Conservation (phyloP, 2,888 invertebrate genomes). For the Pheosia gnoma region DNA sequence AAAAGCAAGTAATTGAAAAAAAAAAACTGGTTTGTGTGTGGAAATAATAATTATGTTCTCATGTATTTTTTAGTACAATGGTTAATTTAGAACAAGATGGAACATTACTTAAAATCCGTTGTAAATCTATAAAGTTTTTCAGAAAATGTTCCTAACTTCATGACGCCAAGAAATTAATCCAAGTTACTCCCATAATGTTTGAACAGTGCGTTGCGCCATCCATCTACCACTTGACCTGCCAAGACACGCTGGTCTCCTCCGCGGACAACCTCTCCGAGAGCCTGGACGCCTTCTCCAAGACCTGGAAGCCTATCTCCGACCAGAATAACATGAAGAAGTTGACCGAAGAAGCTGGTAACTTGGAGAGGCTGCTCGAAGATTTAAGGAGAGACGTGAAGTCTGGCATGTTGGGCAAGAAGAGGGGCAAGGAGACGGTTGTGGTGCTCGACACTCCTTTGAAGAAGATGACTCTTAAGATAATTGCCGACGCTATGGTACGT, state of each 20-base stretch:
- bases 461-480: slow-evolving; percentile 55
- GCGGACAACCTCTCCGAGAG: slow-evolving; percentile 47
- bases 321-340: slow-evolving; percentile 39
- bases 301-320: slow-evolving; percentile 47
- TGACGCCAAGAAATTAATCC: no score
- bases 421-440: slow-evolving; percentile 42
- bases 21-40: no score
- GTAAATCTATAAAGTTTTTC: no score
- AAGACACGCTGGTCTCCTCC: slow-evolving; percentile 51
- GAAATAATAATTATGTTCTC: no score
- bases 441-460: slow-evolving; percentile 64
- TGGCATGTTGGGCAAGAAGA: slow-evolving; percentile 47
- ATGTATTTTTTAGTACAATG: no score
- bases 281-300: slow-evolving; percentile 43
- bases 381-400: slow-evolving; percentile 49
- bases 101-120: no score
- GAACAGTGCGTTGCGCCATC: slow-evolving; percentile 58
- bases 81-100: no score
- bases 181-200: no score
- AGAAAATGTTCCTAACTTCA: no score
- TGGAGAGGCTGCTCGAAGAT: slow-evolving; percentile 45
- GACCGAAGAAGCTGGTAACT: slow-evolving; percentile 31
- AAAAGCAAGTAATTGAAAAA: no score
- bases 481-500: slow-evolving; percentile 61
- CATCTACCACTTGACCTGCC: slow-evolving; percentile 56